Base-by-base conservation (phyloP, 2,113 vertebrate genomes). In the Zapus hudsonius region DNA sequence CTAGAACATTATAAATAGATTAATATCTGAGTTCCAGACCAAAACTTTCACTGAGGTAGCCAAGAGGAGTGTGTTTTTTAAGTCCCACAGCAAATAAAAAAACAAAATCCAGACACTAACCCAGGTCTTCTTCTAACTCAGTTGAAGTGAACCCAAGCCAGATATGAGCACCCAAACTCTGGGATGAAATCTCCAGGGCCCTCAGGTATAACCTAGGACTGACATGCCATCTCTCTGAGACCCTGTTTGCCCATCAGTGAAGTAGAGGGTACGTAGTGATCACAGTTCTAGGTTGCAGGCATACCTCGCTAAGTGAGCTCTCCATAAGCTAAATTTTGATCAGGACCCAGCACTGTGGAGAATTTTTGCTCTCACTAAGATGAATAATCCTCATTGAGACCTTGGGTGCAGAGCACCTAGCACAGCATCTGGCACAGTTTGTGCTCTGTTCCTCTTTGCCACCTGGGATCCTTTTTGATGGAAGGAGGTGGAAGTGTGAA, bases 401-500 rank as follows among this genome's bases (percentile, higher is more conserved):
- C 29, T n/a, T 47, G 52, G 31, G 29, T 52, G 25, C 40, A 33
- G 10, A 91, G 70, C 38, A 31, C 72, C 40, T 22, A 55, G 19
- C 19, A 17, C 19, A 2, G 44, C 0, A 3, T 84, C 85, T 90
- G 91, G 78, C 72, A 22, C 42, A 20, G 42, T 52, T 78, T 83
- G 33, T 55, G 44, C 33, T 82, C 82, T 0, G 2, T 59, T 52
- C 84, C 72, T 87, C 75, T 74, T 67, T 74, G 59, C 78, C 94
- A 96, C 95, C 93, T 88, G 87, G 84, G 70, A 42, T 88, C 92
- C 75, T 64, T 85, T 69, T 84, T 87, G 38, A 42, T 84, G 84
- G 66, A 90, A 93, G 59, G 82, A 86, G 78, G 22, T 83, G 61
- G 57, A 90, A 31, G 44, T 91, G 67, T 63, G 82, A 93, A 94